Base-by-base conservation (phyloP, 2,797 vertebrate genomes). In the Neosilurus mollespiculum region DNA sequence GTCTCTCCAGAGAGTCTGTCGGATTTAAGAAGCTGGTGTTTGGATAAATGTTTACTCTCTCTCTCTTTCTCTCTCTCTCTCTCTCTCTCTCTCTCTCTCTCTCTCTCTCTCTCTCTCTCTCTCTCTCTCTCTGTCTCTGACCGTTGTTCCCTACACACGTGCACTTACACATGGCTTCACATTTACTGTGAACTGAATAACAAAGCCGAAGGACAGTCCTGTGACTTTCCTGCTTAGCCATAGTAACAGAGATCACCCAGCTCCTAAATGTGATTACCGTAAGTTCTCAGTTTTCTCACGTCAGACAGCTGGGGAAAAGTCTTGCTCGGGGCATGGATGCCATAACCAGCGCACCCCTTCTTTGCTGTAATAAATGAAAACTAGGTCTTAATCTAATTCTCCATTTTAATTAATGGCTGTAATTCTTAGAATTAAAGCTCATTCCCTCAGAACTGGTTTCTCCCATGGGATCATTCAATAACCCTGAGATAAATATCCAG, bases 371-470 rank as follows among this genome's bases (percentile, higher is more conserved):
- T 87, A 87, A 90, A 91, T 88, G 80, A 87, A 88, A 78, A 87
- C 85, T 81, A 81, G 37, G 78, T 56, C 89, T 78, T 76, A 76
- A 76, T 76, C 54, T 37, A 20, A 59, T 59, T 37, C 54, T 58
- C 58, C 77, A 85, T 90, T 86, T 88, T 90, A 90, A 92, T 91
- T 87, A 91, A 93, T 4, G 18, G 83, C 81, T 14, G 22, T 81
- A 9, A 3, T 81, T 80, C 83, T 26, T 0, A 26, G 11, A 87
- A 88, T 83, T 85, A 78, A 88, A 83, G 86, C 84, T 89, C 37
- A 69, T 84, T 82, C 53, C 2, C 61, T 82, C 61, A 22, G 73
- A 58, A 85, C 84, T 81, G 58, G 83, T 82, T 89, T 78, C 82
- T 78, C 87, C 26, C 61, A 0, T 34, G 64, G 58, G 70, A 84